Percentiles rank a stretch among this genome's conserved stretches.
These are phyloP conservation scores for Malurus melanocephalus DNA, from an alignment of 2,113 vertebrate species.

Conservation along the genomic window DNA sequence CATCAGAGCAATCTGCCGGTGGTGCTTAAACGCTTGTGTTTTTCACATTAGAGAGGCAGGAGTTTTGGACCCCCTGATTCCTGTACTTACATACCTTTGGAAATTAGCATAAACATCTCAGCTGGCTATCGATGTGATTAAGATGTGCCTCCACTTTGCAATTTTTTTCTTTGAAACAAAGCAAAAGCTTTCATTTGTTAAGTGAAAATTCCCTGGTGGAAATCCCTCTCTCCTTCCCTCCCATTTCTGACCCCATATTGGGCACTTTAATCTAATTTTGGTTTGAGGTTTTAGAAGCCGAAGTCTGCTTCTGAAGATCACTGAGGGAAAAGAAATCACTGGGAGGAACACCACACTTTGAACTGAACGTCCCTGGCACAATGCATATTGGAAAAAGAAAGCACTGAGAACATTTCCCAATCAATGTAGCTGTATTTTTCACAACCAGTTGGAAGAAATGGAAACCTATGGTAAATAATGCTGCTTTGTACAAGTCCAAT, in stretches of 20 bases:
- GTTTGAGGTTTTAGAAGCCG: conserved; percentile 58
- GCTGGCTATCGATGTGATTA: conserved; percentile 44
- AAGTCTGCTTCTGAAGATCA: conserved; percentile 57
- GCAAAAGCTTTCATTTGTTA: conserved; percentile 48
- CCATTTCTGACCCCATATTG: conserved; percentile 51
- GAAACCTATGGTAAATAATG: conserved; percentile 50
- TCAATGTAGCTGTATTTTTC: conserved; percentile 37
- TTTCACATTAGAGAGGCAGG: conserved; percentile 35
- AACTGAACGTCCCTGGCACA: conserved; percentile 14
- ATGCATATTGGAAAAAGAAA: conserved; percentile 35
- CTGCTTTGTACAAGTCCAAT: conserved; percentile 53
- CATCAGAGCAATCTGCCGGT: not conserved
- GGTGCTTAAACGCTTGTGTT: conserved; percentile 20
- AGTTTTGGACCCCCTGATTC: conserved; percentile 41
- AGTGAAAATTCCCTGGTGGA: conserved; percentile 39
- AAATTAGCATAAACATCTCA: conserved; percentile 59
- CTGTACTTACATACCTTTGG: conserved; percentile 21
- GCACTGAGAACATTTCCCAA: conserved; percentile 7
- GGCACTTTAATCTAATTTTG: conserved; percentile 64
- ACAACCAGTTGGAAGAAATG: conserved; percentile 32
- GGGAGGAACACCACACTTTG: conserved; percentile 51
- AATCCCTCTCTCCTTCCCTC: conserved; percentile 19
- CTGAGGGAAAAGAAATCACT: conserved; percentile 55
- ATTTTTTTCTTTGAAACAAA: conserved; percentile 56
- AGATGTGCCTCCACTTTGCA: conserved; percentile 35